A percentile compares a stretch with the other conserved stretches of the same genome.
Evolutionary conservation across 2,888 invertebrate species (phyloP).

Genomic region (Dasypolia templi): DNA sequence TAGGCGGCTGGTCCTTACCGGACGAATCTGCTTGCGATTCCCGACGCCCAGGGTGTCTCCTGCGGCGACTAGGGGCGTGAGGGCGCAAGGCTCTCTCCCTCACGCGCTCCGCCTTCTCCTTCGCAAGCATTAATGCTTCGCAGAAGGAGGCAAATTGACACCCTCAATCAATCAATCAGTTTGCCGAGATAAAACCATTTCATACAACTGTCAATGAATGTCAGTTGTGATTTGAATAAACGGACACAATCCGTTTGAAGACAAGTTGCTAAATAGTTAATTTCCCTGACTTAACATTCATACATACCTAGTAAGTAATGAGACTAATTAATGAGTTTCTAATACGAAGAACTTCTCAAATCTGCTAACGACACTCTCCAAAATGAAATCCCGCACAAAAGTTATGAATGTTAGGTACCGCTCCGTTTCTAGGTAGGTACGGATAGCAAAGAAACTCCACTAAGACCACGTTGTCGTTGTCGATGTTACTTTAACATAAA

Average conservation of each 20-base stretch:
- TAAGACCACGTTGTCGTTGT: not conserved
- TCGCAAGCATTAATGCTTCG: no score
- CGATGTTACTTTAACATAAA: not conserved
- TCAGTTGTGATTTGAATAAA: not conserved
- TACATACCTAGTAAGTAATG: not conserved
- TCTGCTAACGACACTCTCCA: not conserved
- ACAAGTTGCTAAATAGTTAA: not conserved
- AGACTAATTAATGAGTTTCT: constrained; percentile 13
- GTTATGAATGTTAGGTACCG: not conserved
- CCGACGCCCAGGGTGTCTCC: no score
- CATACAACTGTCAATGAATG: not conserved
- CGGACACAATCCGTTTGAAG: not conserved
- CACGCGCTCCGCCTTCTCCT: no score
- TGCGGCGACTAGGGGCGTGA: no score
- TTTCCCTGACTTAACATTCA: not conserved
- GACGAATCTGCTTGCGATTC: no score
- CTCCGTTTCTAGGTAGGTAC: not conserved
- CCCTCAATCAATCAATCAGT: not conserved
- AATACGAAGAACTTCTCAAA: not conserved
- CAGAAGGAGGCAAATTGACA: no score
- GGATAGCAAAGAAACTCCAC: not conserved
- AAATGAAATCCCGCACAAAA: not conserved
- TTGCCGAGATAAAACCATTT: not conserved
- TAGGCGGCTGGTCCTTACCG: no score
- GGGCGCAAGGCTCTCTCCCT: no score